Evolutionary conservation across 1,140 invertebrate genomes (phyloP).

Genomic region (Drosophila teissieri): DNA sequence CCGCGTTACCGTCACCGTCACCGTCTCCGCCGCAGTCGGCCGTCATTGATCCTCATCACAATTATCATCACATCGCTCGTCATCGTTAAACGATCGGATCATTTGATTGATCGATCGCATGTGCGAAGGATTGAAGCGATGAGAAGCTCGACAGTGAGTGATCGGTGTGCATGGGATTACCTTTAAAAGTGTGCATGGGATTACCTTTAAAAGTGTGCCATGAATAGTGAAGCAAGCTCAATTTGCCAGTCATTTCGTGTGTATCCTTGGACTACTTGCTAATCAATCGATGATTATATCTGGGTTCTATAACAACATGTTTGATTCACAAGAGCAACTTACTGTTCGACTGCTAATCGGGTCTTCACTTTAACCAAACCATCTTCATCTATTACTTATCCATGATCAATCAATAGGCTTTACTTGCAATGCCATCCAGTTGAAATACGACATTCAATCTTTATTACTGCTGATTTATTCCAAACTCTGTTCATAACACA

Average conservation of each 20-base stretch:
- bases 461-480: not conserved
- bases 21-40: constrained; percentile 26
- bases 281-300: not conserved
- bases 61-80: constrained; percentile 5
- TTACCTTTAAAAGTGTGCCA: constrained; percentile 11
- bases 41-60: constrained; percentile 14
- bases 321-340: constrained; percentile 21
- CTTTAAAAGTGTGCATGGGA: not conserved
- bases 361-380: not conserved
- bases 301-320: not conserved
- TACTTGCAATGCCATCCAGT: constrained; percentile 1
- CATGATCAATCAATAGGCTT: not conserved
- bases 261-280: not conserved
- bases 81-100: constrained; percentile 34
- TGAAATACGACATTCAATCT: not conserved
- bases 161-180: not conserved
- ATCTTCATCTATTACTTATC: constrained; percentile 7
- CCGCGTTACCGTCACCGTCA: constrained; percentile 58
- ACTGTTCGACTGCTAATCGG: constrained; percentile 7
- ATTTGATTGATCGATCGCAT: constrained; percentile 45
- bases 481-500: constrained; percentile 1
- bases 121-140: constrained; percentile 30
- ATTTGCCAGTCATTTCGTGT: not conserved
- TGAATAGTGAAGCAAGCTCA: not conserved
- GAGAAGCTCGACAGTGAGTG: constrained; percentile 53